Evolutionary conservation across 2,888 invertebrate genomes (phyloP).

Genomic region (Melanchra persicariae): DNA sequence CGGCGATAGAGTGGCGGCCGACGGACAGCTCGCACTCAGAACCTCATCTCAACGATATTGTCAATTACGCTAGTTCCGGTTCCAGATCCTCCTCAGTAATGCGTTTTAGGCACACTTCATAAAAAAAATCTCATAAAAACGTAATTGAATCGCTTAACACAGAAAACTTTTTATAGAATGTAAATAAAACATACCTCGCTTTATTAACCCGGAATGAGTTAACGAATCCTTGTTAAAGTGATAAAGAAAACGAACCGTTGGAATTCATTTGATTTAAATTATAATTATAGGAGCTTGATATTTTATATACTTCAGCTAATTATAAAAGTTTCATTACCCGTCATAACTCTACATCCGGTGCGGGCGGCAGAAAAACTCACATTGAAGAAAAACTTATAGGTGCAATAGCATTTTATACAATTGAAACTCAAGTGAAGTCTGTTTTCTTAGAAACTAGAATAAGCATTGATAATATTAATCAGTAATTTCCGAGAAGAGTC

Average conservation of each 20-base stretch:
- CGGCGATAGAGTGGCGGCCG: conserved; percentile 61
- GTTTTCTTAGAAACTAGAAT: conserved; percentile 61
- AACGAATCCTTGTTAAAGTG: conserved; percentile 68
- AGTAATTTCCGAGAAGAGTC: conserved; percentile 55
- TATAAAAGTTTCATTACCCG: conserved; percentile 50
- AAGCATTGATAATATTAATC: conserved; percentile 59
- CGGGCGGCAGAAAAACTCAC: conserved; percentile 41
- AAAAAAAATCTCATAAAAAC: conserved; percentile 76
- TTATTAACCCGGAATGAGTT: conserved; percentile 69
- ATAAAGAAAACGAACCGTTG: conserved; percentile 59
- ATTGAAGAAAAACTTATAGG: conserved; percentile 39
- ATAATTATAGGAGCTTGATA: conserved; percentile 41
- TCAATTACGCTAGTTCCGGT: conserved; percentile 87
- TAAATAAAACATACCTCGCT: conserved; percentile 71
- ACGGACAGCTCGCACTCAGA: conserved; percentile 43
- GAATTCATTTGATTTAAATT: conserved; percentile 53
- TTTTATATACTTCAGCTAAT: conserved; percentile 49
- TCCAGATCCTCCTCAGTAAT: conserved; percentile 86
- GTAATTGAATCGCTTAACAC: conserved; percentile 80
- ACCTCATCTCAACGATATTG: conserved; percentile 74
- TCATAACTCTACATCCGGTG: conserved; percentile 29
- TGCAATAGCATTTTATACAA: conserved; percentile 49
- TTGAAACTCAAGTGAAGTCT: conserved; percentile 49
- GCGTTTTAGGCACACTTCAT: conserved; percentile 72
- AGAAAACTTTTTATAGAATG: conserved; percentile 76